These are phyloP conservation scores for Trididemnum nubilum DNA, from an alignment of 23 tunicate species.

Conservation along the genomic window DNA sequence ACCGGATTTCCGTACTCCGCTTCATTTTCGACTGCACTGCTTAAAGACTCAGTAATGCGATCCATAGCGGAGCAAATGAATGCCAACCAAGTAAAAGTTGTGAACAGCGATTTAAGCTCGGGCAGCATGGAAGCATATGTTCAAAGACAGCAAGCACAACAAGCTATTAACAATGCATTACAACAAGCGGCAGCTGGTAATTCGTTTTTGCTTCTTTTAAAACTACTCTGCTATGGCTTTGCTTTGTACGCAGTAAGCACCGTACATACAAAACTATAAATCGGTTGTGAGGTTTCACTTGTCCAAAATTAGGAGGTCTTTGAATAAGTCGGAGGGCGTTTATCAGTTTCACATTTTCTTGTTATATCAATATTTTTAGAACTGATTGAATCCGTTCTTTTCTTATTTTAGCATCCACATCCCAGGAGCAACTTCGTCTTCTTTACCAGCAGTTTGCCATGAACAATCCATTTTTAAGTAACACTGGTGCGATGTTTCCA, in stretches of 20 bases:
- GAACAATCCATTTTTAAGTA: slow-evolving; percentile 62
- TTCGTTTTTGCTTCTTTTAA: too few relatives aligned
- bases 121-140: slow-evolving; percentile 49
- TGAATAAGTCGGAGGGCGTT: too few relatives aligned
- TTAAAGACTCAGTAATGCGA: slow-evolving; percentile 57
- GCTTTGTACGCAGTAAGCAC: too few relatives aligned
- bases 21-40: slow-evolving; percentile 38
- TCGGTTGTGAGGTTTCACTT: too few relatives aligned
- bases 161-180: slow-evolving; percentile 53
- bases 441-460: slow-evolving; percentile 81
- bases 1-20: slow-evolving; percentile 56
- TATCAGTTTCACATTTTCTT: too few relatives aligned
- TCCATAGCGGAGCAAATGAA: slow-evolving; percentile 60
- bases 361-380: too few relatives aligned
- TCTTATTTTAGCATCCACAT: neutral
- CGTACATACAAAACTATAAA: too few relatives aligned
- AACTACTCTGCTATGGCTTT: too few relatives aligned
- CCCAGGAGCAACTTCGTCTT: slow-evolving; percentile 79
- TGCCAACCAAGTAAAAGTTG: slow-evolving; percentile 2
- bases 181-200: slow-evolving; percentile 78
- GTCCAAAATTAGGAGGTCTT: too few relatives aligned
- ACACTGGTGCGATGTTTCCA: slow-evolving; percentile 6
- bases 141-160: slow-evolving; percentile 55
- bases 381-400: too few relatives aligned
- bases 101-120: neutral